Percentiles rank a stretch among this genome's conserved stretches.
Evolutionary conservation across 1,140 invertebrate species (phyloP).

Genomic region (Caenorhabditis briggsae): DNA sequence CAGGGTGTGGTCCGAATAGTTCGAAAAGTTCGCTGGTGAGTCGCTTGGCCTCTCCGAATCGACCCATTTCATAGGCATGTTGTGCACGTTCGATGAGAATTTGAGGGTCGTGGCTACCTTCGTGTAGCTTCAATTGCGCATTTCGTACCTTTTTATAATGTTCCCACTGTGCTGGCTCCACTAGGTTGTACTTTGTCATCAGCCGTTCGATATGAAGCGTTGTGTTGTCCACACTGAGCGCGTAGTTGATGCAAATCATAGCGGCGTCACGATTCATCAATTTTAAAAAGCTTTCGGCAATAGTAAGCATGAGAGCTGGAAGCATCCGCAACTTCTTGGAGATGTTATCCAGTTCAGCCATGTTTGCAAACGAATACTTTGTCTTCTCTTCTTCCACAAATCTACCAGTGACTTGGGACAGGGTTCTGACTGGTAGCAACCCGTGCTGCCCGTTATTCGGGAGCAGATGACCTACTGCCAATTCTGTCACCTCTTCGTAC

Average conservation of each 20-base stretch:
- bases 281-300: slow-evolving; percentile 25
- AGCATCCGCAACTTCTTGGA: slow-evolving; percentile 26
- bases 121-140: slow-evolving; percentile 27
- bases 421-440: background rate
- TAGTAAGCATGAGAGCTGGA: slow-evolving; percentile 4
- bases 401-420: slow-evolving; percentile 23
- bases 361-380: slow-evolving; percentile 40
- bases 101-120: slow-evolving; percentile 3
- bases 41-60: background rate
- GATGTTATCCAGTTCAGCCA: slow-evolving; percentile 7
- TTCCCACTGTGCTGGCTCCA: slow-evolving; percentile 15
- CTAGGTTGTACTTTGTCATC: slow-evolving; percentile 9
- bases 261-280: slow-evolving; percentile 36
- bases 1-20: slow-evolving; percentile 18
- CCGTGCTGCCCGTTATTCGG: background rate
- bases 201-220: background rate
- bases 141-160: background rate
- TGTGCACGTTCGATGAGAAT: slow-evolving; percentile 26
- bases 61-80: slow-evolving; percentile 31
- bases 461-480: slow-evolving; percentile 6
- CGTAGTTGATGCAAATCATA: slow-evolving; percentile 34
- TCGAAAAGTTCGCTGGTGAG: slow-evolving; percentile 8
- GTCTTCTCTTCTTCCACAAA: slow-evolving; percentile 26
- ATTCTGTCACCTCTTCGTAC: slow-evolving; percentile 31
- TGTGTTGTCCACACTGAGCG: background rate